Conservation (phyloP, 1,140 invertebrate species). For the Drosophila watanabei region DNA sequence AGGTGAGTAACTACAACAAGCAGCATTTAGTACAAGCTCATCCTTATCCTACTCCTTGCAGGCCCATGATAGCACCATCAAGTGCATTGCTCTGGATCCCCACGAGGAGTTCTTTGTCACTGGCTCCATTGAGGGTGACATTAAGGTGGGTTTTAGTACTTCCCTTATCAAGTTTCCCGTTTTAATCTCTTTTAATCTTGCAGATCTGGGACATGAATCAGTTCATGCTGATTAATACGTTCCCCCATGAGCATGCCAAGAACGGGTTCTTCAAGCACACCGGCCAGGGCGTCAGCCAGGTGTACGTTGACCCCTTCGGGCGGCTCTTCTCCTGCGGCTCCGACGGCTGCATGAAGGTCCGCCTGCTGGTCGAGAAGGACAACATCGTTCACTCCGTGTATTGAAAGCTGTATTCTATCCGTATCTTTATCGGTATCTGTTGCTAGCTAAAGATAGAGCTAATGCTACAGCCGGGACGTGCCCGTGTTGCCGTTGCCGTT, state of each 20-base stretch:
- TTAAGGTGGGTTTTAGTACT: slow-evolving; percentile 91
- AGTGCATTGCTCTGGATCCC: slow-evolving; percentile 97
- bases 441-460: slow-evolving; percentile 6
- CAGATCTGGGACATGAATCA: slow-evolving; percentile 97
- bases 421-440: slow-evolving; percentile 9
- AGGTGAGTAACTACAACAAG: slow-evolving; percentile 45
- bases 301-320: slow-evolving; percentile 94
- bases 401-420: slow-evolving; percentile 57
- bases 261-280: slow-evolving; percentile 98
- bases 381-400: slow-evolving; percentile 81
- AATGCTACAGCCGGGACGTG: background rate
- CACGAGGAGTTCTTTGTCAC: slow-evolving; percentile 98
- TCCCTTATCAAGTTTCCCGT: background rate
- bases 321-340: slow-evolving; percentile 99
- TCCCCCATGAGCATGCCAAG: slow-evolving; percentile 96
- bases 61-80: slow-evolving; percentile 97
- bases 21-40: background rate
- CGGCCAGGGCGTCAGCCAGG: slow-evolving; percentile 97
- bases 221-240: slow-evolving; percentile 94
- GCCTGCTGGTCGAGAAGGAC: slow-evolving; percentile 90
- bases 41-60: slow-evolving; percentile 53
- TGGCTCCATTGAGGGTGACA: slow-evolving; percentile 99
- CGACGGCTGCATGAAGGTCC: slow-evolving; percentile 99
- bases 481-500: background rate
- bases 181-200: slow-evolving; percentile 26